A percentile compares a stretch with the other conserved stretches of the same genome.
Conservation (phyloP, 1,140 invertebrate genomes). For the Trinorchestia longiramus region DNA sequence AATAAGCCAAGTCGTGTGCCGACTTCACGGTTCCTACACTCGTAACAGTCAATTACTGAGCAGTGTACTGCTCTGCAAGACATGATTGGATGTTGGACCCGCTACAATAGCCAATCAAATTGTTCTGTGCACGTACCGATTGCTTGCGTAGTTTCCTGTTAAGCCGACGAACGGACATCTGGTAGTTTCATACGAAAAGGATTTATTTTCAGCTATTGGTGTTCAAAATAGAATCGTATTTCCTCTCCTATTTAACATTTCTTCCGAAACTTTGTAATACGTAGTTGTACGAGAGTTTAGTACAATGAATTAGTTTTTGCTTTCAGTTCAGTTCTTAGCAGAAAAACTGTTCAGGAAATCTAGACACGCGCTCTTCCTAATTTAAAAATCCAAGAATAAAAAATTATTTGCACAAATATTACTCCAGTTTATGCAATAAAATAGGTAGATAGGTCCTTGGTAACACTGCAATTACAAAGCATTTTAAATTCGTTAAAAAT, state of each 20-base stretch:
- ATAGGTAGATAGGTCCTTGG: not conserved
- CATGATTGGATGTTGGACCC: constrained; percentile 21
- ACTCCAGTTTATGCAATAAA: not conserved
- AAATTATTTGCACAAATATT: not conserved
- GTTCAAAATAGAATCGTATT: not conserved
- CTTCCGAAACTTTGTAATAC: not conserved
- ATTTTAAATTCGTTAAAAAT: not conserved
- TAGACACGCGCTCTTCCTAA: not conserved
- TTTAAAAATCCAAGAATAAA: not conserved
- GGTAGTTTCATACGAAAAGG: not conserved
- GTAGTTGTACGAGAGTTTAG: not conserved
- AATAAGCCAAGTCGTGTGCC: not conserved
- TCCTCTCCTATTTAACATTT: not conserved
- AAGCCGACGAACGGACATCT: not conserved
- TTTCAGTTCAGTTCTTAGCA: not conserved
- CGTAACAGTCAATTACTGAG: not conserved
- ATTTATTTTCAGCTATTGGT: not conserved
- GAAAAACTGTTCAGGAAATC: not conserved
- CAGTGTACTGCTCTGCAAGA: not conserved
- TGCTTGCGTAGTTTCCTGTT: not conserved
- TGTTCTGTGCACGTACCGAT: not conserved
- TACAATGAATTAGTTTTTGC: not conserved
- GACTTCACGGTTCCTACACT: not conserved
- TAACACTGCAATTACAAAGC: not conserved
- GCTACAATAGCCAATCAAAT: constrained; percentile 30